Evolutionary conservation across 2,888 invertebrate species (phyloP), one percentile per base, ranked within the genome.

Genomic region (Drosophila prostipennis): DNA sequence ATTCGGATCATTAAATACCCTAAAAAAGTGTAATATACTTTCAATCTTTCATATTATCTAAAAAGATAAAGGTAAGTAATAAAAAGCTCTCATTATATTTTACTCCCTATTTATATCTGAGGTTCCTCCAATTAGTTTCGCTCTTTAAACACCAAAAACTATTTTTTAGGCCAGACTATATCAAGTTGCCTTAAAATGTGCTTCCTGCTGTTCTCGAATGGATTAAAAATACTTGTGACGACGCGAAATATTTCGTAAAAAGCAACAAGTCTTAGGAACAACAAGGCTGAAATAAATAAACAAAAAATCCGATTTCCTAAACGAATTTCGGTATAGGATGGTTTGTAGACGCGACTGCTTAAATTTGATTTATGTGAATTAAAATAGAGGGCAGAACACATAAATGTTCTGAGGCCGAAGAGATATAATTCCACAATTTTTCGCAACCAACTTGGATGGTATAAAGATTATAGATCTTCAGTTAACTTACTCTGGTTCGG

Each of bases 401-500:
- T 42, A 64, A 37, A 29, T 39, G 26, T 26, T 39, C 43, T 48
- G 39, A 14, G 8, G 34, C 43, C 34, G n/a, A 13, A n/a, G 34
- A 36, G 16, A 43, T 26, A 43, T 26, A 43, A 43, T 23, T 65
- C 13, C 14, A 52, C 10, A 51, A 45, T 43, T 14, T 23, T 29
- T 10, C 2, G 4, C 2, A 10, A 14, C 52, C 5, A 2, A 11
- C 3, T 2, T 3, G 10, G 11, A 32, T 49, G 19, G 3, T 4
- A 2, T 40, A 16, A 3, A 11, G 45, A 1, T 5, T 0, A 39
- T n/a, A 29, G 10, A 40, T 60, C 14, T 13, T 13, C 0, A 3
- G 60, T 6, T 36, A 55, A 94, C 95, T 93, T 94, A 99, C 98
- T 94, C 96, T 58, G 99, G 98, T 78, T 96, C 95, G 11, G 99